Percentiles rank a stretch among this genome's conserved stretches.
Evolutionary conservation across 2,888 invertebrate species (phyloP).

Genomic region (Uloborus plumipes): DNA sequence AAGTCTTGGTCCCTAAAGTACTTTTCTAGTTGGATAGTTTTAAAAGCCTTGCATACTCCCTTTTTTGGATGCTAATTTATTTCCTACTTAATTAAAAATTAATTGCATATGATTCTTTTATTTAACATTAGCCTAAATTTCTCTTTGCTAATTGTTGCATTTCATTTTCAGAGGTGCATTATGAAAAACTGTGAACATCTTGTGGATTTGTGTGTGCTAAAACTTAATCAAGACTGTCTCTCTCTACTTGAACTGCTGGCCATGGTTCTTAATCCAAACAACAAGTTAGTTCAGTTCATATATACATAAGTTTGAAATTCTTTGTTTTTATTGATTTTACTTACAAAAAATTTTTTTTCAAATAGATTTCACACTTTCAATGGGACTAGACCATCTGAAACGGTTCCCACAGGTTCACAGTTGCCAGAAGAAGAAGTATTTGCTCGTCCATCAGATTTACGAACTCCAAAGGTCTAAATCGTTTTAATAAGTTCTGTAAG

Average conservation of each 20-base stretch:
- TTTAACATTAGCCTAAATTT: too few species aligned
- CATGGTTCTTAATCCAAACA: slow-evolving; percentile 94
- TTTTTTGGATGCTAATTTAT: too few species aligned
- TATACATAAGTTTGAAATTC: background rate
- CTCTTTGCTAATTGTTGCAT: too few species aligned
- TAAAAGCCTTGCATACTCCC: too few species aligned
- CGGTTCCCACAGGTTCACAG: slow-evolving; percentile 77
- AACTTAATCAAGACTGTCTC: slow-evolving; percentile 86
- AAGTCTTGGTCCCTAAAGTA: too few species aligned
- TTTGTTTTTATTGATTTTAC: background rate
- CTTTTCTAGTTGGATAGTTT: too few species aligned
- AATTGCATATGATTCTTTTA: too few species aligned
- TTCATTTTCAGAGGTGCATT: slow-evolving; percentile 79
- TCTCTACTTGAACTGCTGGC: slow-evolving; percentile 91
- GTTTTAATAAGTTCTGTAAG: too few species aligned
- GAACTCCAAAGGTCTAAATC: slow-evolving; percentile 79
- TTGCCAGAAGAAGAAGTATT: slow-evolving; percentile 79
- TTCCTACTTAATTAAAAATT: too few species aligned
- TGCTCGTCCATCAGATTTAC: slow-evolving; percentile 84
- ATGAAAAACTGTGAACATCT: slow-evolving; percentile 92
- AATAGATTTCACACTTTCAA: slow-evolving; percentile 88
- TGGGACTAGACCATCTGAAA: slow-evolving; percentile 82
- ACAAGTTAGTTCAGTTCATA: slow-evolving; percentile 81
- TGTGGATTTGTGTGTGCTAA: slow-evolving; percentile 91
- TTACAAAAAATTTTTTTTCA: slow-evolving; percentile 17